phyloP scores from a whole-genome alignment of 2,797 vertebrate species.

The Otolemur crassicaudatus region DNA sequence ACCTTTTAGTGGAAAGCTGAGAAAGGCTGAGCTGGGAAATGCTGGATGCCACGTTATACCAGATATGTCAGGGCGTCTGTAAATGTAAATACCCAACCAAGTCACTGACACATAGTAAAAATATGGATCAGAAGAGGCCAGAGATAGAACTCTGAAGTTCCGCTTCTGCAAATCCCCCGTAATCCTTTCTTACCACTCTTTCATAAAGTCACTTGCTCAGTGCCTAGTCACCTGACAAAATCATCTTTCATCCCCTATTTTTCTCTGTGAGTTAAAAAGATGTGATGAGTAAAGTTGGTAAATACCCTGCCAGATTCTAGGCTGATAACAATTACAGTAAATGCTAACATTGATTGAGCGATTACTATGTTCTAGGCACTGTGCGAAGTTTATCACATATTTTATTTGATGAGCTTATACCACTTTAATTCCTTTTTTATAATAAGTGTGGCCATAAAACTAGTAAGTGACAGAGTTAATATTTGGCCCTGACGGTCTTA shows the following conservation, averaged over 20 bases:
- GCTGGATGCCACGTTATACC: constrained; percentile 19
- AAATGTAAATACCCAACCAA: constrained; percentile 44
- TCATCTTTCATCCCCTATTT: not conserved
- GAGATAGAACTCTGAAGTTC: not conserved
- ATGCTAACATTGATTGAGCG: not conserved
- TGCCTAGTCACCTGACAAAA: not conserved
- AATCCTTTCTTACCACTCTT: not conserved
- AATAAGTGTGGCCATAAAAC: not conserved
- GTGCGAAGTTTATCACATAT: not conserved
- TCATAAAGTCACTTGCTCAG: not conserved
- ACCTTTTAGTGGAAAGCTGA: constrained; percentile 46
- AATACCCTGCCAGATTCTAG: not conserved
- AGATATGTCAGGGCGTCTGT: not conserved
- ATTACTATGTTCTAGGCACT: not conserved
- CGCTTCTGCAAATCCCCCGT: not conserved
- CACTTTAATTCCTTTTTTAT: not conserved
- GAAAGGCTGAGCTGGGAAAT: constrained; percentile 19
- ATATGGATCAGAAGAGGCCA: not conserved
- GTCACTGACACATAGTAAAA: not conserved
- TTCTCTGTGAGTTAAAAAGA: not conserved
- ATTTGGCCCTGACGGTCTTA: not conserved
- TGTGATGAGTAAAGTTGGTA: not conserved
- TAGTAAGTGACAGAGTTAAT: not conserved
- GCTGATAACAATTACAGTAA: not conserved
- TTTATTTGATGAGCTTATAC: not conserved